phyloP scores from a whole-genome alignment of 2,888 invertebrate species.

The Drosophila macrospina region DNA sequence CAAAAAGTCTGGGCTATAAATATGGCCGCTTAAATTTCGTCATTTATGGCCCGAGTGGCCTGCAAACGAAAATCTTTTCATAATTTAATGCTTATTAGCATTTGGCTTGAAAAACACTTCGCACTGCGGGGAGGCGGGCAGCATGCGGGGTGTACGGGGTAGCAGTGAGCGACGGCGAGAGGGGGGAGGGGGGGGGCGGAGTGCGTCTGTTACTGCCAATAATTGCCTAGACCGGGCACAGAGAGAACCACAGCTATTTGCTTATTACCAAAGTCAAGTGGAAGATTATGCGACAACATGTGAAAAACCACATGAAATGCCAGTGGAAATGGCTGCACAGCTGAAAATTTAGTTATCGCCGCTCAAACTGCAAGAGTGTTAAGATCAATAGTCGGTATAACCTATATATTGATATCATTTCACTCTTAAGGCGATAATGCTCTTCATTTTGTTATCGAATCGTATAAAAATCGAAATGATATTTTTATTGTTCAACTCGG shows the following conservation, averaged over 20 bases:
- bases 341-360: not conserved
- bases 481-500: no score
- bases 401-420: no score
- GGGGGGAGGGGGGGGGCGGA: not conserved
- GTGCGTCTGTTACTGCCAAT: slow-evolving; percentile 3
- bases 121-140: no score
- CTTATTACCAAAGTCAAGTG: slow-evolving; percentile 5
- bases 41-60: slow-evolving; percentile 74
- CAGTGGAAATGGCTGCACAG: slow-evolving; percentile 3
- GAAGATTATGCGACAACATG: slow-evolving; percentile 35
- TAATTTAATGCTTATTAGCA: slow-evolving; percentile 79
- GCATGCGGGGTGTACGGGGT: no score
- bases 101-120: slow-evolving; percentile 40
- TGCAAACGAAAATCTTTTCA: slow-evolving; percentile 70
- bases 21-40: slow-evolving; percentile 78
- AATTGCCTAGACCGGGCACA: slow-evolving; percentile 2
- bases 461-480: no score
- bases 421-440: no score
- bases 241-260: slow-evolving; percentile 17
- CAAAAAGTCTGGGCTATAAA: slow-evolving; percentile 80
- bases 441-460: no score
- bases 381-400: not conserved
- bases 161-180: not conserved
- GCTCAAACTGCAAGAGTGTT: not conserved
- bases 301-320: slow-evolving; percentile 11